Percentiles rank a stretch among this genome's conserved stretches.
Evolutionary conservation across 2,797 vertebrate species (phyloP).

Genomic region (Parotocinclus haroldoi): DNA sequence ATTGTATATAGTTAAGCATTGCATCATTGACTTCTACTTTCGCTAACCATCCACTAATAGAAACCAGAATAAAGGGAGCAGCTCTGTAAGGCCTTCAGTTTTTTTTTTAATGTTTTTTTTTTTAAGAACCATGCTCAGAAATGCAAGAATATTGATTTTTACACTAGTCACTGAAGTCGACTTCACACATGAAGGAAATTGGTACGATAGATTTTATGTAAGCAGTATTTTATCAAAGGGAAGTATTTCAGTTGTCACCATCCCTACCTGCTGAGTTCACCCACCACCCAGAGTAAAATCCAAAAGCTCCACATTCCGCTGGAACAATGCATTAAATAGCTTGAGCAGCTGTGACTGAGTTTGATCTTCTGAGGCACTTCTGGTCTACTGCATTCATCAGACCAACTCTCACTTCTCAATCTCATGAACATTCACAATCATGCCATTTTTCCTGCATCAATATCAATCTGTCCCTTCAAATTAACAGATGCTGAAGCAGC

Average conservation of each 20-base stretch:
- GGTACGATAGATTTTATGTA: neutral
- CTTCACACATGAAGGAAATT: neutral
- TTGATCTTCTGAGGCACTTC: neutral
- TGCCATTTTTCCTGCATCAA: constrained; percentile 52
- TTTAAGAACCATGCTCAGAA: neutral
- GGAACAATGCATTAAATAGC: neutral
- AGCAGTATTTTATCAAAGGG: neutral
- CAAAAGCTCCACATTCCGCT: neutral
- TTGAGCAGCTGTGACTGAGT: neutral
- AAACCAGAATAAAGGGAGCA: neutral
- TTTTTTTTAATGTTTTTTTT: neutral
- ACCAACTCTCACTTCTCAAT: neutral
- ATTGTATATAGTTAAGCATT: neutral
- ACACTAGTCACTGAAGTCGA: neutral
- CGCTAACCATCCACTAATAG: neutral
- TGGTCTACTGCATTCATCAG: neutral
- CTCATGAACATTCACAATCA: constrained; percentile 40
- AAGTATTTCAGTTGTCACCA: neutral
- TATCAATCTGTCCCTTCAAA: constrained; percentile 70
- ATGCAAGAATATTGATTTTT: constrained; percentile 10
- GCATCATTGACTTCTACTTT: neutral
- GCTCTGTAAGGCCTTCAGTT: neutral
- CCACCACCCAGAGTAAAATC: neutral
- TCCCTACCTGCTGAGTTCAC: neutral
- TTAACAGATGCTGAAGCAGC: constrained; percentile 66